These are phyloP conservation scores for Spea bombifrons DNA, from an alignment of 2,113 vertebrate species.

Conservation along the genomic window DNA sequence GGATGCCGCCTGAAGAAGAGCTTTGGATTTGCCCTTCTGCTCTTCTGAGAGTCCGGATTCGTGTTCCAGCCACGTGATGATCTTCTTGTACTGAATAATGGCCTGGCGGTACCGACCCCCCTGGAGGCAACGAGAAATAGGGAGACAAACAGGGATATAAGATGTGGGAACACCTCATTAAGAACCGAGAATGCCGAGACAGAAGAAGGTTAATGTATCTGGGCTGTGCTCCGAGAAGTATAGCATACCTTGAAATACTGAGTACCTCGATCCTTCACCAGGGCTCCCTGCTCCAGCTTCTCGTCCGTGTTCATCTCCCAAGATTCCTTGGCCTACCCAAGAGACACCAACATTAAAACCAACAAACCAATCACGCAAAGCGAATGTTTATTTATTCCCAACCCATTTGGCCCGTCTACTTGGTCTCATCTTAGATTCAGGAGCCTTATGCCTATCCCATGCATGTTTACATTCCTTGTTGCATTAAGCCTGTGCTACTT, in stretches of 20 bases:
- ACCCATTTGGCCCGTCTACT: too few relatives aligned
- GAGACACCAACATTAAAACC: neutral
- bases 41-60: conserved; percentile 75
- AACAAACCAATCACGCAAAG: neutral
- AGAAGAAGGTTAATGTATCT: too few relatives aligned
- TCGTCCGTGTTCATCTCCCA: conserved; percentile 94
- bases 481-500: too few relatives aligned
- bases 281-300: conserved; percentile 87
- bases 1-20: conserved; percentile 83
- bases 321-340: conserved; percentile 84
- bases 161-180: too few relatives aligned
- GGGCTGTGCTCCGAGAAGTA: neutral
- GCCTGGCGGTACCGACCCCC: conserved; percentile 89
- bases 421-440: too few relatives aligned
- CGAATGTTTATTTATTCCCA: neutral
- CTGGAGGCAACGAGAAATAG: conserved; percentile 57
- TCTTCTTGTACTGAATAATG: conserved; percentile 88
- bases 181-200: too few relatives aligned
- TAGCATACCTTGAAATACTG: conserved; percentile 87
- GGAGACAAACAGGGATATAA: too few relatives aligned
- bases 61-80: conserved; percentile 90
- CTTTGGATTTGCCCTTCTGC: conserved; percentile 73
- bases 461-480: too few relatives aligned
- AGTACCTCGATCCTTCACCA: conserved; percentile 94
- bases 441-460: too few relatives aligned